These are phyloP conservation scores for Python bivittatus DNA, from an alignment of 2,113 vertebrate species.

Conservation along the genomic window DNA sequence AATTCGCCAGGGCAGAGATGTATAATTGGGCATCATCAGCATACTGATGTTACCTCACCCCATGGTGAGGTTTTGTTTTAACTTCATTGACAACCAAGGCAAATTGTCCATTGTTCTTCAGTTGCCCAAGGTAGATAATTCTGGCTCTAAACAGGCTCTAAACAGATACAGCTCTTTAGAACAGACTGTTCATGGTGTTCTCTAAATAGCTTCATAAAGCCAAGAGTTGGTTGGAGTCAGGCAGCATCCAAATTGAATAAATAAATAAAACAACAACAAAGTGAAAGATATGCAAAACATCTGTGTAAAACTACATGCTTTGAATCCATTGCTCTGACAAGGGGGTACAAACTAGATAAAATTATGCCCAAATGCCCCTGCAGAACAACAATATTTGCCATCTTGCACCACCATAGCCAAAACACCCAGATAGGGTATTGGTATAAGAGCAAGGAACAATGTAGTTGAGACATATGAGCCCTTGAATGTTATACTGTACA, in stretches of 20 bases:
- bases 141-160: conserved; percentile 8
- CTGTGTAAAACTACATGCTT: neutral
- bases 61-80: too few species aligned
- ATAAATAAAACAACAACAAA: neutral
- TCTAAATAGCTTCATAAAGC: neutral
- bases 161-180: conserved; percentile 32
- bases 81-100: conserved; percentile 24
- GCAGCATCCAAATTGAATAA: neutral
- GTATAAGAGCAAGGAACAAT: neutral
- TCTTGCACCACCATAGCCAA: neutral
- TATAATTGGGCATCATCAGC: too few species aligned
- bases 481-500: neutral
- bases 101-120: conserved; percentile 42
- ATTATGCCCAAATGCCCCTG: neutral
- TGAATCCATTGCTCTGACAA: neutral
- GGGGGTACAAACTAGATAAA: neutral
- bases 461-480: neutral
- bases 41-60: too few species aligned
- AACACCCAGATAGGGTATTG: neutral
- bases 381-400: neutral
- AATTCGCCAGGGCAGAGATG: too few species aligned
- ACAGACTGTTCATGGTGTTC: conserved; percentile 28
- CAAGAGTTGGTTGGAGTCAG: neutral
- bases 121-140: conserved; percentile 1
- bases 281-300: neutral